Percentiles rank a stretch among this genome's conserved stretches.
These are phyloP conservation scores for Agriopis marginaria DNA, from an alignment of 2,888 invertebrate species.

Conservation along the genomic window DNA sequence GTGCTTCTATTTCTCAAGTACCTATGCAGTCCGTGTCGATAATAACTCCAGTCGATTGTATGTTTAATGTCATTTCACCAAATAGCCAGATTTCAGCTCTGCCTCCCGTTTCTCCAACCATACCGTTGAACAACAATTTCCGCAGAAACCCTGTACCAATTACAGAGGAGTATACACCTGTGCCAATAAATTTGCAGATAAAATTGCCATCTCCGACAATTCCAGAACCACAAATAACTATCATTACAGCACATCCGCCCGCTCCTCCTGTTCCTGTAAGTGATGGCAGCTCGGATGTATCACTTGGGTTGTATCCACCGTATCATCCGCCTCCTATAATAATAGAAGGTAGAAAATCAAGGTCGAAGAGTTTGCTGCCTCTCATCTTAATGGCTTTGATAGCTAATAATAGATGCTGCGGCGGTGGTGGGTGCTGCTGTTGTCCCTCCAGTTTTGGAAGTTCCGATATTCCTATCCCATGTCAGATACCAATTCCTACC, in stretches of 20 bases:
- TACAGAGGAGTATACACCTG: slow-evolving; percentile 20
- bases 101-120: slow-evolving; percentile 26
- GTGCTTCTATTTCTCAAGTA: slow-evolving; percentile 8
- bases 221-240: slow-evolving; percentile 55
- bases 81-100: slow-evolving; percentile 22
- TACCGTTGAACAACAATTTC: neutral
- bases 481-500: slow-evolving; percentile 62
- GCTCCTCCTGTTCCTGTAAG: slow-evolving; percentile 21
- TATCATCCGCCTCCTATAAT: slow-evolving; percentile 55
- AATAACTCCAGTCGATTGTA: slow-evolving; percentile 8
- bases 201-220: slow-evolving; percentile 57
- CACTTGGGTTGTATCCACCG: slow-evolving; percentile 17
- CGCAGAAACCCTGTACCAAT: neutral
- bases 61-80: slow-evolving; percentile 6
- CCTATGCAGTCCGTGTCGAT: slow-evolving; percentile 6
- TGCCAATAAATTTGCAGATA: slow-evolving; percentile 63
- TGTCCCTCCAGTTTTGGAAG: slow-evolving; percentile 44
- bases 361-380: slow-evolving; percentile 58
- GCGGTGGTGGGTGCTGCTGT: slow-evolving; percentile 46
- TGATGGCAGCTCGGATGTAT: slow-evolving; percentile 20
- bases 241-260: slow-evolving; percentile 49
- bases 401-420: slow-evolving; percentile 48
- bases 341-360: slow-evolving; percentile 56
- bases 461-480: slow-evolving; percentile 58
- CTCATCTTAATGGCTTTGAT: slow-evolving; percentile 60